Base-by-base conservation (phyloP, 1,140 invertebrate species). In the Anastrepha obliqua region DNA sequence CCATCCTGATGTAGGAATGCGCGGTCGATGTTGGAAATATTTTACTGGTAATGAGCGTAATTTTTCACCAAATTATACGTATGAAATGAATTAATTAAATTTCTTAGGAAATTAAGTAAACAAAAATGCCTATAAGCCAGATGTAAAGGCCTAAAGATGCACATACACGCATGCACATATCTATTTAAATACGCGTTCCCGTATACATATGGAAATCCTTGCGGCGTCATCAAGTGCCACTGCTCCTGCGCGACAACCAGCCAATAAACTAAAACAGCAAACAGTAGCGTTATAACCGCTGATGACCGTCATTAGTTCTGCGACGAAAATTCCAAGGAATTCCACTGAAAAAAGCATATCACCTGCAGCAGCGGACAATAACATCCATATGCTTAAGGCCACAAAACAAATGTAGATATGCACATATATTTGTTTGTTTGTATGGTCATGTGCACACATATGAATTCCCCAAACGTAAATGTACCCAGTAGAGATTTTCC, bases 291-390 rank as follows among this genome's bases (percentile, higher is more conserved):
- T 88, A 87, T 59, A 65, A 64, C 47, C 67, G 78, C 89, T 92
- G 91, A 92, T 92, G 91, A 92, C 91, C 91, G 90, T 92, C 91
- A 92, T 92, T 92, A 91, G 91, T 92, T 92, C 51, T 91, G 90
- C 90, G 90, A 90, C 91, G 90, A 87, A 92, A 90, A 92, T 92
- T 92, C 90, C 90, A 91, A 88, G 90, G 92, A 92, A 92, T 90
- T 89, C 88, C 44, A 70, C 17, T 62, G 29, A 86, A 62, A 42
- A 86, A 62, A 78, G 42, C 55, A 60, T 47, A 86, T 86, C 85
- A 87, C 86, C 47, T 70, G 85, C 59, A 47, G 29, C 86, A 81
- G 9, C 20, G 17, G 17, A 81, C 74, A 51, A 55, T 20, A 55
- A 55, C 20, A 55, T 11, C 44, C 42, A 74, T 81, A 81, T 62